Evolutionary conservation across 2,797 vertebrate genomes (phyloP).

Genomic region (Falco berigora): DNA sequence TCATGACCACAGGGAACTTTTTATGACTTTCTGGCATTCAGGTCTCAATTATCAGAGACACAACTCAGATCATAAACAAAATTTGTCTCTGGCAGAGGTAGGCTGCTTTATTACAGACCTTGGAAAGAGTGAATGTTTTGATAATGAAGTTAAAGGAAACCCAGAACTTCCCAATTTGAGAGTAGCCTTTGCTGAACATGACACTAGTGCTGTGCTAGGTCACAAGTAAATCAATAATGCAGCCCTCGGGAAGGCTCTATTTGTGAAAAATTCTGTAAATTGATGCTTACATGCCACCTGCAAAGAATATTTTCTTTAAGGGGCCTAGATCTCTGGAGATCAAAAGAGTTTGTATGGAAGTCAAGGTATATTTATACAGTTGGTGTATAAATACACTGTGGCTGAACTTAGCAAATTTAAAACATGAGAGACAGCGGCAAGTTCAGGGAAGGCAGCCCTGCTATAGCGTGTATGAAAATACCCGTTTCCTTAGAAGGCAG

Average conservation of each 20-base stretch:
- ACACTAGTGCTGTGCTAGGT: background rate
- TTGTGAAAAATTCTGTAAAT: background rate
- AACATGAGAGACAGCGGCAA: background rate
- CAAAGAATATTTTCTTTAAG: background rate
- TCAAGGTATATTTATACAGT: background rate
- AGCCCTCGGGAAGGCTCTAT: background rate
- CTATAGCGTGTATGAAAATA: background rate
- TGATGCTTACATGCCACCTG: background rate
- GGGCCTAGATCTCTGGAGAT: background rate
- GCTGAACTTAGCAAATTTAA: background rate
- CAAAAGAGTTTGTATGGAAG: background rate
- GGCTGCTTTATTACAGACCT: conserved; percentile 12
- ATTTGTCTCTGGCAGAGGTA: background rate
- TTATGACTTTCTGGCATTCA: background rate
- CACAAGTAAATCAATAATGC: background rate
- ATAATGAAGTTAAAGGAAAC: conserved; percentile 32
- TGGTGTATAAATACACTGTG: background rate
- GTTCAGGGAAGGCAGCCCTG: background rate
- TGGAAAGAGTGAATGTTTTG: background rate
- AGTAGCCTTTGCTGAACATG: background rate
- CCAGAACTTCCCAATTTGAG: background rate
- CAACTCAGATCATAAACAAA: background rate
- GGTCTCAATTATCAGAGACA: conserved; percentile 14
- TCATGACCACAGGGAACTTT: background rate
- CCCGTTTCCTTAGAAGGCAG: background rate